Conservation (phyloP, 1,140 invertebrate genomes). For the Diachasma alloeum region DNA sequence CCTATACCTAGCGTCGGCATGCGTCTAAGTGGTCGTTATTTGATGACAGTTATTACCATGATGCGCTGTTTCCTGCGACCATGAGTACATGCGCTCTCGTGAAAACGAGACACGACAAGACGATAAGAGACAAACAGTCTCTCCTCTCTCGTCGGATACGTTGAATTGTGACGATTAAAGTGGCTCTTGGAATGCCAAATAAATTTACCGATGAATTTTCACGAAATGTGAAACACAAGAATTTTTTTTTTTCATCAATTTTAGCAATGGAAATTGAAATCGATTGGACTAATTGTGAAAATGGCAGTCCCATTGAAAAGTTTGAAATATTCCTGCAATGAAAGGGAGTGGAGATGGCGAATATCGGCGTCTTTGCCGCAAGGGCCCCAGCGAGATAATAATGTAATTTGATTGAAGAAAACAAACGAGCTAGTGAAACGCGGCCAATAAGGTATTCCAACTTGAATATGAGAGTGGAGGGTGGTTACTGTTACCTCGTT, state of each 20-base stretch:
- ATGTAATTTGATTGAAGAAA: slow-evolving; percentile 60
- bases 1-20: slow-evolving; percentile 39
- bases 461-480: slow-evolving; percentile 48
- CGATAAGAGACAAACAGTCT: not conserved
- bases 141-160: not conserved
- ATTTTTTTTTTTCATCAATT: no score
- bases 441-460: slow-evolving; percentile 58
- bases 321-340: not conserved
- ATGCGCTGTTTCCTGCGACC: slow-evolving; percentile 64
- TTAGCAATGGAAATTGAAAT: not conserved
- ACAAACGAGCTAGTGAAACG: slow-evolving; percentile 49
- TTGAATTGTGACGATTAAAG: not conserved
- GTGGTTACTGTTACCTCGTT: slow-evolving; percentile 57
- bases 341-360: not conserved
- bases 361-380: not conserved
- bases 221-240: no score
- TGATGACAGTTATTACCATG: slow-evolving; percentile 65
- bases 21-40: slow-evolving; percentile 62
- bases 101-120: slow-evolving; percentile 1
- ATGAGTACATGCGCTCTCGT: slow-evolving; percentile 46
- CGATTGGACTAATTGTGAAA: not conserved
- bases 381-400: slow-evolving; percentile 46
- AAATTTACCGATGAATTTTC: no score
- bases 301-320: not conserved
- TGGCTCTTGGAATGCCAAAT: not conserved